Percentiles rank a stretch among this genome's conserved stretches.
Conservation (phyloP, 2,113 vertebrate genomes). For the Ardeotis arabs region DNA sequence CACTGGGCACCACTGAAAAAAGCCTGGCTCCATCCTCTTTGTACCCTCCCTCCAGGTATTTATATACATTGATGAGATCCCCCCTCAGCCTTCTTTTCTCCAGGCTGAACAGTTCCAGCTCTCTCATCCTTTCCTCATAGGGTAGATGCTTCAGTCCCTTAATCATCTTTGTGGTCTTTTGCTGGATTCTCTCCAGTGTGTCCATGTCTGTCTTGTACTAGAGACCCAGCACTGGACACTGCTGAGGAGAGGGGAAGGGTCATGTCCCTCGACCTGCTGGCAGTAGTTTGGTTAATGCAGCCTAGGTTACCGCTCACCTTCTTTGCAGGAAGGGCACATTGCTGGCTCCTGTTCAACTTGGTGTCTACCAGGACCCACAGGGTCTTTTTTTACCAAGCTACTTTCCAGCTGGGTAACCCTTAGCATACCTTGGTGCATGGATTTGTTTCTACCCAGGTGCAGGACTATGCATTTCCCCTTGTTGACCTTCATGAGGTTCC, state of each 20-base stretch:
- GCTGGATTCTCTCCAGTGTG: neutral
- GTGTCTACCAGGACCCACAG: neutral
- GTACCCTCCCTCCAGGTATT: neutral
- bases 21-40: neutral
- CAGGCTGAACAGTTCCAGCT: neutral
- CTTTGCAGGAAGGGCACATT: neutral
- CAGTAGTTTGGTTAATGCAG: neutral
- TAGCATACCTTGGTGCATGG: neutral
- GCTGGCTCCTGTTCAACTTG: neutral
- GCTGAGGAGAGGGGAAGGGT: neutral
- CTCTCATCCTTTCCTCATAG: neutral
- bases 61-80: neutral
- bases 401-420: neutral
- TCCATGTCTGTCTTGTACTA: neutral
- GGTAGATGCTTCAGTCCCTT: rapidly evolving
- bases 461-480: neutral
- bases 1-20: neutral
- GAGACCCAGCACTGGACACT: rapidly evolving
- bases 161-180: neutral
- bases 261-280: neutral
- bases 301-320: neutral
- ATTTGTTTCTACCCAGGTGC: neutral
- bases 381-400: neutral
- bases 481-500: neutral
- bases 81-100: neutral